Conservation (phyloP, 2,797 vertebrate species). For the Danio kyathit region DNA sequence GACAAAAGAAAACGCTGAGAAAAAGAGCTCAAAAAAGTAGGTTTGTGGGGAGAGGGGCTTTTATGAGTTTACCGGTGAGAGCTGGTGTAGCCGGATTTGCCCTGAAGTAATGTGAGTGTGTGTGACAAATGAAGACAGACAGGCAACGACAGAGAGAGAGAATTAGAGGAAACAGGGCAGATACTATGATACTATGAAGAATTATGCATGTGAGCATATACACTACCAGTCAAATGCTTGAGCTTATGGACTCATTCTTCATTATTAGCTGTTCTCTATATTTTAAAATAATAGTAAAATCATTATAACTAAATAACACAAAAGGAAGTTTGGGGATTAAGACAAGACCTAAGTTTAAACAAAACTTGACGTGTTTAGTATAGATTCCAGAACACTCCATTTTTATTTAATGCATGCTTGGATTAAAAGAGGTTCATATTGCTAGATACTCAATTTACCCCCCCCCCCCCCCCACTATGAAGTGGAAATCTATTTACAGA, state of each 20-base stretch:
- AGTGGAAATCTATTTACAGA: neutral
- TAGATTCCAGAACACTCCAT: neutral
- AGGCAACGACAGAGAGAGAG: neutral
- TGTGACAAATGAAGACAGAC: constrained; percentile 36
- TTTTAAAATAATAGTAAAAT: constrained; percentile 4
- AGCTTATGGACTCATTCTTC: neutral
- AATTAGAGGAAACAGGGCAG: constrained; percentile 22
- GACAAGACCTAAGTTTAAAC: neutral
- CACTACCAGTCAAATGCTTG: constrained; percentile 11
- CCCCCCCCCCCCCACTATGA: neutral
- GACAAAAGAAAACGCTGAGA: constrained; percentile 45
- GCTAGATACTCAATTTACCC: neutral
- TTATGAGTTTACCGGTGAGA: constrained; percentile 37
- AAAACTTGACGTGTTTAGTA: neutral
- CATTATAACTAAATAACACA: neutral
- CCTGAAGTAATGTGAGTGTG: constrained; percentile 26
- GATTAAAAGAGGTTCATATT: neutral
- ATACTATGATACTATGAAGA: constrained; percentile 3
- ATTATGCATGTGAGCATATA: constrained; percentile 24
- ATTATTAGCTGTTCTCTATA: neutral
- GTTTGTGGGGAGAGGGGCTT: constrained; percentile 10
- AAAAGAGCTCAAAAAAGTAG: constrained; percentile 32
- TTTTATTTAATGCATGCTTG: neutral
- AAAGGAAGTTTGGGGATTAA: constrained; percentile 3
- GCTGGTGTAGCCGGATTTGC: constrained; percentile 1